phyloP scores from a whole-genome alignment of 2,888 invertebrate genomes.

The Ectobius pallidus region DNA sequence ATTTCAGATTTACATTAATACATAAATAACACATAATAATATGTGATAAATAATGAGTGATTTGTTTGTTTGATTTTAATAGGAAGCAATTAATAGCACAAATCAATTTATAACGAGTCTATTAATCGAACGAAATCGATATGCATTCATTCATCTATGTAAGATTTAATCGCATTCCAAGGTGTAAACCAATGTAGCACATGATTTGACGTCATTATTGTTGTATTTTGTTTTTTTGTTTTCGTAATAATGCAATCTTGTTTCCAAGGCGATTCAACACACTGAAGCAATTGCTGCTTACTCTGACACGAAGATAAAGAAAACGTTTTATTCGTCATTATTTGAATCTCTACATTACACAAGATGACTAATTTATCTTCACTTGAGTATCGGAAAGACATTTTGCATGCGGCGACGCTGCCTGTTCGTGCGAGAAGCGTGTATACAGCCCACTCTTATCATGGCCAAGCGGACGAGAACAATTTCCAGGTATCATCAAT shows the following conservation, averaged over 20 bases:
- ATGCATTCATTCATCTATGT: no score
- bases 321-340: not conserved
- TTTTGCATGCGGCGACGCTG: slow-evolving; percentile 10
- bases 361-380: slow-evolving; percentile 3
- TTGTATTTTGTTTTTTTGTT: not conserved
- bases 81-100: no score
- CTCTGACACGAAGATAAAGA: not conserved
- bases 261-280: not conserved
- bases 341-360: no score
- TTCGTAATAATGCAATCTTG: not conserved
- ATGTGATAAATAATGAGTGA: no score
- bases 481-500: slow-evolving; percentile 30
- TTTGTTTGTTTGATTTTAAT: no score
- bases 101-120: no score
- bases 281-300: not conserved
- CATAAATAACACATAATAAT: no score
- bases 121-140: no score
- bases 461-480: slow-evolving; percentile 49
- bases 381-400: not conserved
- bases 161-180: no score
- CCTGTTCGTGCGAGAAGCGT: slow-evolving; percentile 69
- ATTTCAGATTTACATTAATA: no score
- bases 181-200: no score
- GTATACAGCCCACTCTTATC: slow-evolving; percentile 70
- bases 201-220: not conserved